phyloP scores from a whole-genome alignment of 2,888 invertebrate genomes.

The Drosophila merina region DNA sequence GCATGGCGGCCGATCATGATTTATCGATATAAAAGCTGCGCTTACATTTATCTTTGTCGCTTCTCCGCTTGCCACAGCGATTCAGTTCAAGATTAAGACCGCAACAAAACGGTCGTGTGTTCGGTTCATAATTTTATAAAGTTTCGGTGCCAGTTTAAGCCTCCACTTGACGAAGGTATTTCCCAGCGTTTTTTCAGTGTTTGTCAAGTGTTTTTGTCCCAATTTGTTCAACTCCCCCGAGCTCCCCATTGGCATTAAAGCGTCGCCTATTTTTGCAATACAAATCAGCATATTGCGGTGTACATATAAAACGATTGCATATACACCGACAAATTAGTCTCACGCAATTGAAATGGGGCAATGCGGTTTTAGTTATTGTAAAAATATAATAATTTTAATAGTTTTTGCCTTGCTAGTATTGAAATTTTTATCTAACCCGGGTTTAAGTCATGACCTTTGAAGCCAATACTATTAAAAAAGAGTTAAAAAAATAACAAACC shows the following conservation, averaged over 20 bases:
- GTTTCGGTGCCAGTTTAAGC: conserved; percentile 17
- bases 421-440: neutral
- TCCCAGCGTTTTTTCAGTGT: conserved; percentile 20
- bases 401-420: neutral
- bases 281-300: conserved; percentile 21
- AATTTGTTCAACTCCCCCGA: conserved; percentile 23
- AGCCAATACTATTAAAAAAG: neutral
- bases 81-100: conserved; percentile 18
- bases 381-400: neutral
- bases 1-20: neutral
- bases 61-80: neutral
- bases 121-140: neutral
- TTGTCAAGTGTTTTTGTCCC: conserved; percentile 28
- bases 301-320: conserved; percentile 9
- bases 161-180: conserved; percentile 36
- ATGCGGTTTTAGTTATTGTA: neutral
- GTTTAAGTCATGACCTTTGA: neutral
- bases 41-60: conserved; percentile 10
- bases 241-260: neutral
- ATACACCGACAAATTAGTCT: conserved; percentile 9
- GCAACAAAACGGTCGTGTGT: conserved; percentile 15
- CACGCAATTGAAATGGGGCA: conserved; percentile 35
- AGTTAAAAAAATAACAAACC: neutral
- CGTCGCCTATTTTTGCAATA: conserved; percentile 32
- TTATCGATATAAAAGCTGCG: conserved; percentile 35